Evolutionary conservation across 2,113 vertebrate species (phyloP).

Genomic region (Talpa occidentalis): DNA sequence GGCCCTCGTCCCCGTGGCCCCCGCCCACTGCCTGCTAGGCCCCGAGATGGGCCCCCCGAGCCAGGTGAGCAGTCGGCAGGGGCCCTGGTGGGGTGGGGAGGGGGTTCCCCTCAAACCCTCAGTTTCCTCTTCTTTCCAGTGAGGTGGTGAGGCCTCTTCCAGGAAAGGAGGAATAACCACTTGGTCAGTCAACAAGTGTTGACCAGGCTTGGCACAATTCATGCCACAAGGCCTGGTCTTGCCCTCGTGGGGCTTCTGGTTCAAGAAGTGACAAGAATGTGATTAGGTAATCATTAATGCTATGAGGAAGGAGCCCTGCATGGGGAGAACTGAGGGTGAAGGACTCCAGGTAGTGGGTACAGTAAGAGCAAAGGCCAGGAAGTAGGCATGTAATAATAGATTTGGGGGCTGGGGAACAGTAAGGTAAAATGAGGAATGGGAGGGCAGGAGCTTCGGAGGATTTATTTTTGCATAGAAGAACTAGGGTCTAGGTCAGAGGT

Average conservation of each 20-base stretch:
- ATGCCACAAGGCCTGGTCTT: neutral
- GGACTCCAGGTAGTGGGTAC: neutral
- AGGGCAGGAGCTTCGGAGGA: no score
- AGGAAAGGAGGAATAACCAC: neutral
- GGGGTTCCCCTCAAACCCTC: fast-evolving
- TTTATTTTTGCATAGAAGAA: no score
- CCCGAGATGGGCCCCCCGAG: slow-evolving; percentile 83
- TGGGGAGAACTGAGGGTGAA: neutral
- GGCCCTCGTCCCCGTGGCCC: slow-evolving; percentile 91
- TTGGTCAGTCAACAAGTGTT: neutral
- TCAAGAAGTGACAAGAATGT: neutral
- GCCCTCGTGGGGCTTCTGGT: neutral
- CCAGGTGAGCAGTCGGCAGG: slow-evolving; percentile 86
- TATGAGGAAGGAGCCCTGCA: neutral
- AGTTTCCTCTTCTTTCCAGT: fast-evolving
- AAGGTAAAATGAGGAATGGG: neutral
- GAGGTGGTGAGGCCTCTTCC: neutral
- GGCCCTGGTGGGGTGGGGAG: fast-evolving
- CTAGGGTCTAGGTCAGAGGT: no score
- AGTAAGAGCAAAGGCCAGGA: neutral
- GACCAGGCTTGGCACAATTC: neutral
- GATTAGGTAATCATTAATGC: neutral
- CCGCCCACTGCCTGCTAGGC: slow-evolving; percentile 92
- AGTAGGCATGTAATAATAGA: neutral
- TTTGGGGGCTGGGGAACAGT: neutral